Evolutionary conservation across 2,797 vertebrate genomes (phyloP).

Genomic region (Lagocephalus sceleratus): DNA sequence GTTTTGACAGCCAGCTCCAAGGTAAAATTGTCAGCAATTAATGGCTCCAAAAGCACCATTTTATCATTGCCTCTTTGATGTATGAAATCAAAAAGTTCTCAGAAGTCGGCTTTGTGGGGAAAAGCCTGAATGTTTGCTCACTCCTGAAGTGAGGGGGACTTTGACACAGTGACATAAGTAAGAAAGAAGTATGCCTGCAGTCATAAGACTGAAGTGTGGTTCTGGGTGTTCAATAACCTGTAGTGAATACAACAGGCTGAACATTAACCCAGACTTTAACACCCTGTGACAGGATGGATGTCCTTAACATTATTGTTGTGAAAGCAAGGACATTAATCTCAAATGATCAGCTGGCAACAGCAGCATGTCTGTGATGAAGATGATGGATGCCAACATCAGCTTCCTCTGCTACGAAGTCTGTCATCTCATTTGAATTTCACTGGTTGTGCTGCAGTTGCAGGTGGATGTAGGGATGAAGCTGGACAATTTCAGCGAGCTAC

Average conservation of each 20-base stretch:
- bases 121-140: background rate
- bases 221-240: slow-evolving; percentile 61
- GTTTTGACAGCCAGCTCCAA: slow-evolving; percentile 78
- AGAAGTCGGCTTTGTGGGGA: background rate
- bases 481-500: slow-evolving; percentile 73
- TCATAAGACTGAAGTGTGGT: slow-evolving; percentile 50
- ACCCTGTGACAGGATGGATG: slow-evolving; percentile 3
- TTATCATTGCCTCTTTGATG: slow-evolving; percentile 19
- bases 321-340: too few species aligned
- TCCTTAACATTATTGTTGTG: too few species aligned
- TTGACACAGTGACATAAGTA: slow-evolving; percentile 16
- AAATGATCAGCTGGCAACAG: too few species aligned
- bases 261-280: slow-evolving; percentile 63
- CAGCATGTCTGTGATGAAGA: too few species aligned
- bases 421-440: too few species aligned
- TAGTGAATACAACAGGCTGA: slow-evolving; percentile 47
- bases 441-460: slow-evolving; percentile 68
- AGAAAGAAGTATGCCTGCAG: slow-evolving; percentile 4
- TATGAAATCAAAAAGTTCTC: slow-evolving; percentile 14
- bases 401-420: too few species aligned
- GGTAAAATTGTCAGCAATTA: slow-evolving; percentile 67
- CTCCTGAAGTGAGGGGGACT: slow-evolving; percentile 28
- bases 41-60: slow-evolving; percentile 26
- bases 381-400: too few species aligned
- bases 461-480: slow-evolving; percentile 24